Percentiles rank a stretch among this genome's conserved stretches.
Conservation (phyloP, 2,888 invertebrate genomes). For the Pterostichus niger region DNA sequence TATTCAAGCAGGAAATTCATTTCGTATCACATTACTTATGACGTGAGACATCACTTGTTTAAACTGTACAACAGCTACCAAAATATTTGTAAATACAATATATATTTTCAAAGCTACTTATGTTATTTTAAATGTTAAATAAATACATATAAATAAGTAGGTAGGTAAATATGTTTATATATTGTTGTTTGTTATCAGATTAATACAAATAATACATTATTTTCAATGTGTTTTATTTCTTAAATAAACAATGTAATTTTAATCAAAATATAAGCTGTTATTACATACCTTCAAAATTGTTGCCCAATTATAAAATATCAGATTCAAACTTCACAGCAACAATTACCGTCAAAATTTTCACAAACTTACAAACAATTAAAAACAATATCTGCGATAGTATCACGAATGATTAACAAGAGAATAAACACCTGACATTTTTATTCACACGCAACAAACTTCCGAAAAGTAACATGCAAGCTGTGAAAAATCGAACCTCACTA, state of each 20-base stretch:
- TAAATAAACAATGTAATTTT: background rate
- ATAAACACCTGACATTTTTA: background rate
- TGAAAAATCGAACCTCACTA: background rate
- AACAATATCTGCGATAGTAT: slow-evolving; percentile 3
- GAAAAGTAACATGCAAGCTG: background rate
- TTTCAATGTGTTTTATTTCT: background rate
- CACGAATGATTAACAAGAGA: background rate
- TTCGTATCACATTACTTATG: too few species aligned
- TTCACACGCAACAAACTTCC: background rate
- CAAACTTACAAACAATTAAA: slow-evolving; percentile 1
- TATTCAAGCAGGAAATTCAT: too few species aligned
- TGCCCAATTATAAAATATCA: background rate
- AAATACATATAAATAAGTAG: too few species aligned
- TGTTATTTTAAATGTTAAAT: too few species aligned
- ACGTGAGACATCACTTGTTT: too few species aligned
- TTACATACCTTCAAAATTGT: too few species aligned
- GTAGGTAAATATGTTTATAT: too few species aligned
- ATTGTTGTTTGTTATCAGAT: background rate
- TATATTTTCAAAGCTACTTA: too few species aligned
- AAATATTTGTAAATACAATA: too few species aligned
- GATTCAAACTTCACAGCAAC: background rate
- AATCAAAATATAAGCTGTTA: too few species aligned
- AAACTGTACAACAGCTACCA: too few species aligned
- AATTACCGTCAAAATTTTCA: slow-evolving; percentile 5
- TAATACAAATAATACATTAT: background rate